Evolutionary conservation across 2,113 vertebrate genomes (phyloP).

Genomic region (Vombatus ursinus): DNA sequence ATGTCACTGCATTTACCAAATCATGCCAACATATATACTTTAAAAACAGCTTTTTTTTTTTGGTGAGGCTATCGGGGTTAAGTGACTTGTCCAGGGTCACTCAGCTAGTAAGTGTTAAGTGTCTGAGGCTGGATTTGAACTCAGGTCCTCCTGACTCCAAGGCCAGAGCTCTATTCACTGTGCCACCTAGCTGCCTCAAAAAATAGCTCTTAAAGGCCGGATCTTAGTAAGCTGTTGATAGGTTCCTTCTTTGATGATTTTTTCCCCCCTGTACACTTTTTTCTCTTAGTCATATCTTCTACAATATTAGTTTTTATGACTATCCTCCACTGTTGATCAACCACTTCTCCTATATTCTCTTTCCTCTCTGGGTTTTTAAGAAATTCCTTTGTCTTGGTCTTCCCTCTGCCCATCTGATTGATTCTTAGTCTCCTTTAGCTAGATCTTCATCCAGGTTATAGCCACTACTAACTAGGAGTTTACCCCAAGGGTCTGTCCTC

Average conservation of each 20-base stretch:
- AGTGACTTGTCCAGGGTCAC: too few relatives aligned
- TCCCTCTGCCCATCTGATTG: neutral
- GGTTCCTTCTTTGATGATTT: neutral
- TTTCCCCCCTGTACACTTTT: neutral
- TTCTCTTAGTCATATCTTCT: neutral
- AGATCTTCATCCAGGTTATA: neutral
- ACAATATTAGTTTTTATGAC: neutral
- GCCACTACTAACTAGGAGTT: neutral
- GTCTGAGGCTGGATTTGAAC: too few relatives aligned
- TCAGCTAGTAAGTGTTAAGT: too few relatives aligned
- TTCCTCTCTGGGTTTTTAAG: neutral
- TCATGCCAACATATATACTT: neutral
- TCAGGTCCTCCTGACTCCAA: too few relatives aligned
- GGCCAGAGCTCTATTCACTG: too few relatives aligned
- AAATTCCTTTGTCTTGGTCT: neutral
- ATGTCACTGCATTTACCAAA: neutral
- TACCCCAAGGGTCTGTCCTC: neutral
- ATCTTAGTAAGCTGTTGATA: neutral
- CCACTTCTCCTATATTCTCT: neutral
- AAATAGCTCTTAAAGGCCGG: neutral
- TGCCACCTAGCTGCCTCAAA: too few relatives aligned
- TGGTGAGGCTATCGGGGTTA: too few relatives aligned
- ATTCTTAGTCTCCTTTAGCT: neutral
- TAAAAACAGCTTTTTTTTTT: neutral
- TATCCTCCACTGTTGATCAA: accelerated